Evolutionary conservation across 2,113 vertebrate species (phyloP).

Genomic region (Brachionichthys hirsutus): DNA sequence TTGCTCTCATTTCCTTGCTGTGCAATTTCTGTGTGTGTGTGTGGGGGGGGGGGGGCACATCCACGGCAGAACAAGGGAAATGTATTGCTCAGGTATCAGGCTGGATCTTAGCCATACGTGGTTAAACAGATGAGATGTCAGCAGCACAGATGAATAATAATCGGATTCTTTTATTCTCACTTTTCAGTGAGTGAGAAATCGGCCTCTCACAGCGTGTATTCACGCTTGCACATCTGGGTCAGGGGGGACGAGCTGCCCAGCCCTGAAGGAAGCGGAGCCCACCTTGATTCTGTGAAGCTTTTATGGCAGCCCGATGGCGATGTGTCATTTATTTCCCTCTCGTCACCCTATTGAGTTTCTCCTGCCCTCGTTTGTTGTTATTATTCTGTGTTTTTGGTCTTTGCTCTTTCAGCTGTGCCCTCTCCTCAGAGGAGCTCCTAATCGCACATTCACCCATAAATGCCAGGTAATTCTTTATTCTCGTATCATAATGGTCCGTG

Average conservation of each 20-base stretch:
- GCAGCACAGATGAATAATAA: too few species aligned
- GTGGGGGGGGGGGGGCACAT: background rate
- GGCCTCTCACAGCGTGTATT: slow-evolving; percentile 2
- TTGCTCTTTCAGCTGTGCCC: background rate
- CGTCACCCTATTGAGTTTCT: slow-evolving; percentile 27
- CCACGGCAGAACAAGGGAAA: too few species aligned
- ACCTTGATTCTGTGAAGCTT: slow-evolving; percentile 38
- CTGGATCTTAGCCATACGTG: background rate
- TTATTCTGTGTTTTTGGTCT: slow-evolving; percentile 5
- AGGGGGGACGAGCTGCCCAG: slow-evolving; percentile 58
- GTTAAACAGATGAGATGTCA: too few species aligned
- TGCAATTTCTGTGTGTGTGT: background rate
- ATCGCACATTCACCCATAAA: background rate
- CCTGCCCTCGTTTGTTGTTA: slow-evolving; percentile 28
- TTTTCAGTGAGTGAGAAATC: background rate
- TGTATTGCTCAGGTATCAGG: background rate
- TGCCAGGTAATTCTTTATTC: background rate
- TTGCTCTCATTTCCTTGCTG: slow-evolving; percentile 36
- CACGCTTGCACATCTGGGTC: slow-evolving; percentile 66
- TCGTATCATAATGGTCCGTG: background rate
- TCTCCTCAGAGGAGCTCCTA: slow-evolving; percentile 10
- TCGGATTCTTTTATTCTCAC: background rate
- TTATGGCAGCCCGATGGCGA: slow-evolving; percentile 6
- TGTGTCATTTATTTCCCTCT: slow-evolving; percentile 46
- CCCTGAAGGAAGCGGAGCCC: slow-evolving; percentile 33